phyloP scores from a whole-genome alignment of 2,113 vertebrate genomes.

The Charadrius vociferus region DNA sequence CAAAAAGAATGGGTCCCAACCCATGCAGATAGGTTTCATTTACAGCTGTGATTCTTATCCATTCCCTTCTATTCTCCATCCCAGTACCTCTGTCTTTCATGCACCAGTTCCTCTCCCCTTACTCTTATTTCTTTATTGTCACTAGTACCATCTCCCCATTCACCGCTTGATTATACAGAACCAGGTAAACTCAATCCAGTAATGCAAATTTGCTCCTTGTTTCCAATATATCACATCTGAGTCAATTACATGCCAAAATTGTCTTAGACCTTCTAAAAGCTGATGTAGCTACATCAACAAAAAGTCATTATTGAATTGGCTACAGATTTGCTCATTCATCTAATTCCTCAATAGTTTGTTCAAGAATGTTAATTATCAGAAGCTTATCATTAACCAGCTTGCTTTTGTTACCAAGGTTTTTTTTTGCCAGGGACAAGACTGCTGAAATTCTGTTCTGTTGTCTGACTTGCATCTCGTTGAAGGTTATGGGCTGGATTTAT shows the following conservation, averaged over 20 bases:
- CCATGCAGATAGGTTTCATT: background rate
- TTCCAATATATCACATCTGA: background rate
- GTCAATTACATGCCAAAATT: background rate
- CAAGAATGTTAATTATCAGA: conserved; percentile 14
- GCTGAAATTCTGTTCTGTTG: background rate
- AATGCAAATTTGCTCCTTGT: background rate
- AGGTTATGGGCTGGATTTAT: background rate
- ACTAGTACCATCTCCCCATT: background rate
- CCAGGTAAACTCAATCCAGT: background rate
- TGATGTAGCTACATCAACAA: conserved; percentile 5
- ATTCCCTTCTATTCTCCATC: background rate
- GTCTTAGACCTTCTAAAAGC: background rate
- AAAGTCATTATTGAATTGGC: background rate
- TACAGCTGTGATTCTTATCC: background rate
- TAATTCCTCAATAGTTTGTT: background rate
- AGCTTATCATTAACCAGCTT: background rate
- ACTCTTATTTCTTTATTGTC: background rate
- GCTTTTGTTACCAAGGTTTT: background rate
- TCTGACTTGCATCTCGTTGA: background rate
- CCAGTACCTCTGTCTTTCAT: background rate
- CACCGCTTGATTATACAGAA: background rate
- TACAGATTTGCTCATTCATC: background rate
- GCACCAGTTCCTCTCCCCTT: background rate
- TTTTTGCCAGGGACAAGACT: background rate
- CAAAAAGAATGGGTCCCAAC: background rate